These are phyloP conservation scores for Limnothrissa miodon DNA, from an alignment of 2,113 vertebrate species.

Conservation along the genomic window DNA sequence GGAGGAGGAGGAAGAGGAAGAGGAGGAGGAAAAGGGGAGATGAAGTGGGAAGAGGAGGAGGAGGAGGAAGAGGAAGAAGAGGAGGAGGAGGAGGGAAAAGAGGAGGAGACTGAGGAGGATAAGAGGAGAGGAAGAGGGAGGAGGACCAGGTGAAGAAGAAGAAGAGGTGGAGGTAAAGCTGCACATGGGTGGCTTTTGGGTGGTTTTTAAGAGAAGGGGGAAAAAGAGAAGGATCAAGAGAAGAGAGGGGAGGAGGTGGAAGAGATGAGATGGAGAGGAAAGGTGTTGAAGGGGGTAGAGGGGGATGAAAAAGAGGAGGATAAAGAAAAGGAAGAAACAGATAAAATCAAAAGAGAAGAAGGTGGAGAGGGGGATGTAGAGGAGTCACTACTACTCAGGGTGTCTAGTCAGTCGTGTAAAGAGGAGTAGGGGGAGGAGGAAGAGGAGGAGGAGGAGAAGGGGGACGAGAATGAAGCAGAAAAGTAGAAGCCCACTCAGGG, in stretches of 20 bases:
- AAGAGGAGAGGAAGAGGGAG: not conserved
- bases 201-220: not conserved
- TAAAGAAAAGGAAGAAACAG: not conserved
- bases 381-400: not conserved
- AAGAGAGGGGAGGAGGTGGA: conserved; percentile 8
- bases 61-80: conserved; percentile 8
- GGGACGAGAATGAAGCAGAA: conserved; percentile 18
- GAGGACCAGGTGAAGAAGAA: not conserved
- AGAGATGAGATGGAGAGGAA: not conserved
- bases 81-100: not conserved
- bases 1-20: not conserved
- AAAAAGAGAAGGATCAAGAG: not conserved
- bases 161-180: not conserved
- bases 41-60: not conserved
- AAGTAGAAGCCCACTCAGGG: not conserved
- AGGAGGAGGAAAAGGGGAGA: too few species aligned
- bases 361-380: not conserved
- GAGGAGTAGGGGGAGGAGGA: not conserved
- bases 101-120: not conserved
- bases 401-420: not conserved
- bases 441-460: not conserved
- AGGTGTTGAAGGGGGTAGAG: not conserved
- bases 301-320: not conserved
- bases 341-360: not conserved
- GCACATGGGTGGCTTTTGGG: not conserved